Base-by-base conservation (phyloP, 2,888 invertebrate species). In the Pseudococcus longispinus region DNA sequence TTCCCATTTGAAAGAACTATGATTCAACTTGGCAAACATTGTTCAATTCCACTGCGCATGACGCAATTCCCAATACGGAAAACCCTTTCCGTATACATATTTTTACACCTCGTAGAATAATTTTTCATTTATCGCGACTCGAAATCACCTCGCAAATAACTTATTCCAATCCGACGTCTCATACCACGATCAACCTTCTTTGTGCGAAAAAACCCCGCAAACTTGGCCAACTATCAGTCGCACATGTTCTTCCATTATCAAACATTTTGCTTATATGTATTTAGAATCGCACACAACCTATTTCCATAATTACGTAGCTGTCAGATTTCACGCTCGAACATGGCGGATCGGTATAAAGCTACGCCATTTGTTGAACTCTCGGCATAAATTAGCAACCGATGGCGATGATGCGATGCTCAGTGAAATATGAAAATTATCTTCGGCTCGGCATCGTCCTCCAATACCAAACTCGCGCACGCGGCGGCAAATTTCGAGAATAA, bases 361-460 rank as follows among this genome's bases (percentile, higher is more conserved):
- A 60, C 60, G 60, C 60, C 70, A 80, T 42, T 80, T 80, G 42
- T 11, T 80, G 77, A 80, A 80, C 77, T 80, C 77, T 80, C 77
- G 77, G 77, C 42, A 80, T 80, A 80, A 80, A 80, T 80, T 80
- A 80, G 32, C 42, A 23, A 60, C 23, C 60, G 55, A 46, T 51
- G 13, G 60, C 60, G 60, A 60, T n/a, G 20, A 42, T 42, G 32
- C 15, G 5, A 37, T 37, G 77, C 29, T 80, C 77, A 23, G 77
- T 80, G 42, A 80, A 80, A 80, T 80, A 80, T 80, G 77, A 80
- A 80, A 80, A 80, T 80, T 60, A 60, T 60, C 60, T 6, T 60
- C 23, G 23, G 4, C 18, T 13, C 13, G 23, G 4, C 18, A 4
- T n/a, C 55, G 55, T 60, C 60, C 8, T 11, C 60, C 60, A 60